Evolutionary conservation across 2,113 vertebrate species (phyloP), one percentile per base, ranked within the genome.

Genomic region (Isurus oxyrinchus): DNA sequence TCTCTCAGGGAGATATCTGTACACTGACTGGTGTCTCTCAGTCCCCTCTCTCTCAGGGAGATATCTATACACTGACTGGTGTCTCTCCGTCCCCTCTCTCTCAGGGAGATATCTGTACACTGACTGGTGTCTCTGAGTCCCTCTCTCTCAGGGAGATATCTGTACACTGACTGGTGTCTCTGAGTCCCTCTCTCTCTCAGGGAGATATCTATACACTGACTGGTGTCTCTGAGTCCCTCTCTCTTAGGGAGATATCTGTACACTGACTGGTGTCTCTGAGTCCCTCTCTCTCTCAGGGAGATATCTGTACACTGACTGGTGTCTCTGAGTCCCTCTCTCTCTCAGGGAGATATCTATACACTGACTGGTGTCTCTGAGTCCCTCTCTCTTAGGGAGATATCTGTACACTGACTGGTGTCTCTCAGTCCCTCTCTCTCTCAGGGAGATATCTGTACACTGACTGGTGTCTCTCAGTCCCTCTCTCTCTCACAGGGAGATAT

Each of bases 1-100:
- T 84, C 81, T 44, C 81, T 84, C 81, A 44, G 81, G 16, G 40
- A 84, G 40, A 84, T 84, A 84, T 84, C 81, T 84, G 40, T 84
- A 84, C 81, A 84, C 40, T 84, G 40, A 44, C 40, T 84, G 81
- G 40, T 84, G 81, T 84, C 81, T 84, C 40, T 84, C 81, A 44
- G 81, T 44, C 81, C 81, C n/a, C 79, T 84, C n/a, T 84, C n/a
- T n/a, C 81, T 84, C 81, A 44, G 81, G 81, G 40, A 84, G 81
- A 84, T 84, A 44, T 84, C 72, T 84, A 40, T 44, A 84, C 81
- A 84, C 16, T 84, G 81, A 84, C 16, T 84, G 81, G 40, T 84
- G 40, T 84, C 40, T 84, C 40, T 84, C 81, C 44, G 81, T 44
- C 81, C 81, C 16, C n/a, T 13, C 81, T 84, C 81, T 23, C 81